Conservation (phyloP, 2,797 vertebrate species). For the Pangasius sanitwongsei region DNA sequence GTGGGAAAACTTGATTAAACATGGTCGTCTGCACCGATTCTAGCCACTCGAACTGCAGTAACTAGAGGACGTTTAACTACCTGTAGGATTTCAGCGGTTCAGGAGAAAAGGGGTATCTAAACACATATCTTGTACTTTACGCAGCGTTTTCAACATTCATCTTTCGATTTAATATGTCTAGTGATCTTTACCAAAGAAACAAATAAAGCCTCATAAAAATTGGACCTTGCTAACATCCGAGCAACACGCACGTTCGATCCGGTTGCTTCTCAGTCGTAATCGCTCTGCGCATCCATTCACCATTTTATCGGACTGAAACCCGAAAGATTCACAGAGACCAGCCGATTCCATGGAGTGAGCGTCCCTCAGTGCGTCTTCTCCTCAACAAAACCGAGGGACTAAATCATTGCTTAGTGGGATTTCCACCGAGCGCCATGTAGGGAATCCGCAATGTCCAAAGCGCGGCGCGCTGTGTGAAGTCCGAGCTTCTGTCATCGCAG, state of each 20-base stretch:
- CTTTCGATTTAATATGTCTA: neutral
- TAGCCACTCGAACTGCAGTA: conserved; percentile 10
- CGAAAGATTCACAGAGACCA: neutral
- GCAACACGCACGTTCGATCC: neutral
- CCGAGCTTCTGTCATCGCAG: conserved; percentile 78
- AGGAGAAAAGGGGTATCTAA: conserved; percentile 19
- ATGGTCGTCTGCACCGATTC: conserved; percentile 12
- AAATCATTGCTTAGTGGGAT: conserved; percentile 11
- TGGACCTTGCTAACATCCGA: neutral
- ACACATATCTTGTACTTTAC: neutral
- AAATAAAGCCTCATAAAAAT: neutral
- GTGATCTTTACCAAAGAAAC: neutral
- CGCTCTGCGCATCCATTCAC: conserved; percentile 20
- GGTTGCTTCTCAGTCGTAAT: conserved; percentile 9
- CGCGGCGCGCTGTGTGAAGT: conserved; percentile 78
- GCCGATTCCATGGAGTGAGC: conserved; percentile 11
- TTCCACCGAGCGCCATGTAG: conserved; percentile 52
- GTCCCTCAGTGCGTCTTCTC: neutral
- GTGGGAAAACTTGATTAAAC: conserved; percentile 18
- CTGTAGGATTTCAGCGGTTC: conserved; percentile 56
- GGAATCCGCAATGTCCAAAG: conserved; percentile 63
- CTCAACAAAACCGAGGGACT: neutral
- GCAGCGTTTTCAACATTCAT: conserved; percentile 5
- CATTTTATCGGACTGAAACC: neutral
- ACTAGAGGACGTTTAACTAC: conserved; percentile 49